Base-by-base conservation (phyloP, 2,888 invertebrate genomes). In the Acrocera orbiculus region DNA sequence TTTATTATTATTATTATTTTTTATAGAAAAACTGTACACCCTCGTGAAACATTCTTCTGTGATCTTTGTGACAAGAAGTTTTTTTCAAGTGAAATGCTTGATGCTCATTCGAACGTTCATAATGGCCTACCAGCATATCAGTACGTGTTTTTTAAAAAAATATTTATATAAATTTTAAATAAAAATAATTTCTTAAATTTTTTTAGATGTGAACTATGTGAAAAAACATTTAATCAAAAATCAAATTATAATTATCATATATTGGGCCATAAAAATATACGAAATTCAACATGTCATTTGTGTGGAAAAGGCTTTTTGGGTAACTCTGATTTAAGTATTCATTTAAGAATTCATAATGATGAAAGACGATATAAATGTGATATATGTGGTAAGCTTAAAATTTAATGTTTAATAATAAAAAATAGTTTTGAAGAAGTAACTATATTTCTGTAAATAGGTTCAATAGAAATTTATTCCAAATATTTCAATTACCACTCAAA, bases 361-460 rank as follows among this genome's bases (percentile, higher is more conserved):
- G 44, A 49, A 22, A 41, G 52, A 1, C 47, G 43, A 3, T 50
- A 50, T 29, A 42, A 44, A 14, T 52, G 52, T 34, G 47, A 52
- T 36, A 37, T 51, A 34, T 52, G 52, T 32, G 45, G 47, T 49
- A 43, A 38, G 37, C 22, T 13, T 33, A 13, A 16, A 4, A 4
- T 25, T 16, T 5, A 7, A 19, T 19, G 19, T 19, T 19, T 5
- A 7, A 7, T 19, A 5, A 19, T 7, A 7, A 7, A 8, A 2
- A 7, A 7, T 8, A 19, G 2, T 8, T 7, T 2, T 19, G 8
- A 19, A 8, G 8, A 5, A 19, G 19, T 8, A 7, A 7, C 5
- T 2, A 19, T 19, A 8, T 19, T 19, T 19, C 3, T 8, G 8
- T 2, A 7, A 7, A 2, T 8, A 7, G 8, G 19, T 19, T 19